Percentiles rank a stretch among this genome's conserved stretches.
Evolutionary conservation across 2,113 vertebrate genomes (phyloP).

Genomic region (Gallinago undulata): DNA sequence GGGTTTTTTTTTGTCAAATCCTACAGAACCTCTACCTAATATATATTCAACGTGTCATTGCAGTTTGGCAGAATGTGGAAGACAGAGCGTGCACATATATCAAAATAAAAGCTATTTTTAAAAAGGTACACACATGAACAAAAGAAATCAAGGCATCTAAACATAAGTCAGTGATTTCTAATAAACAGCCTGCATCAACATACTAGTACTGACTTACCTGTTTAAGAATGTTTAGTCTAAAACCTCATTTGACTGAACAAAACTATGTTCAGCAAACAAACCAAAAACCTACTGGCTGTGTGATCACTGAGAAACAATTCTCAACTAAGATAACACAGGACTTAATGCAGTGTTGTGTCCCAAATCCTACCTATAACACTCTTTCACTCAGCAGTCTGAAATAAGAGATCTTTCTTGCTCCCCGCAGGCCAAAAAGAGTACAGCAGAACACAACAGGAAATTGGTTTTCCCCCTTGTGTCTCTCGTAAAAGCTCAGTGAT

Average conservation of each 20-base stretch:
- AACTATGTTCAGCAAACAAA: background rate
- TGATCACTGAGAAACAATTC: background rate
- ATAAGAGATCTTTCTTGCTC: background rate
- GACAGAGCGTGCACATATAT: background rate
- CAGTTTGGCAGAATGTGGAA: background rate
- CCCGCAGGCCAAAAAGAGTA: background rate
- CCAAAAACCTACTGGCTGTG: background rate
- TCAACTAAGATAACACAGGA: background rate
- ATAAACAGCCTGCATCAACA: background rate
- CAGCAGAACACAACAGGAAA: slow-evolving; percentile 1
- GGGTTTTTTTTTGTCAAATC: background rate
- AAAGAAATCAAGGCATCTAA: background rate
- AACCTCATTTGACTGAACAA: background rate
- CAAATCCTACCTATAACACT: background rate
- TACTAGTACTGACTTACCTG: background rate
- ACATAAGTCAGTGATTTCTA: background rate
- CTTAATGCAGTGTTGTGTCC: background rate
- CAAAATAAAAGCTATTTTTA: background rate
- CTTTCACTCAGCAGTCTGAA: background rate
- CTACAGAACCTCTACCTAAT: background rate
- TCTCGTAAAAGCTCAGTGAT: background rate
- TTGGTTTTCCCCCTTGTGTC: background rate
- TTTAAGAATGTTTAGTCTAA: background rate
- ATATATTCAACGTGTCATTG: background rate
- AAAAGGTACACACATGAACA: background rate